Evolutionary conservation across 2,113 vertebrate species (phyloP).

Genomic region (Hippocampus comes): DNA sequence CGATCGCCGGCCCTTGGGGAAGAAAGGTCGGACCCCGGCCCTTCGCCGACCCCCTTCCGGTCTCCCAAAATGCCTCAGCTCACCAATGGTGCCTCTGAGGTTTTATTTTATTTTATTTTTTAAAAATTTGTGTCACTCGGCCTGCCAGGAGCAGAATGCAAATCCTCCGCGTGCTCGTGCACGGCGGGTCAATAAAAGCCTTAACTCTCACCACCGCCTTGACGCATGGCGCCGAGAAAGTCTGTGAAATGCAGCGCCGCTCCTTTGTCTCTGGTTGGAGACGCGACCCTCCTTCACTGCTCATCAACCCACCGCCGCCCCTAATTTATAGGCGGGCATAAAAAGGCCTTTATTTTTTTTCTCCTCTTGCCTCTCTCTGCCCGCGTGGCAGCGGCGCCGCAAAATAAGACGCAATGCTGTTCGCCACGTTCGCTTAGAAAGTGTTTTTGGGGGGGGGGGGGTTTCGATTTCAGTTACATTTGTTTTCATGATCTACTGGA

Average conservation of each 20-base stretch:
- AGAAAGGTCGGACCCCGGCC: slow-evolving; percentile 49
- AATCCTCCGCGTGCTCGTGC: slow-evolving; percentile 60
- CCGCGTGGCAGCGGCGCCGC: slow-evolving; percentile 55
- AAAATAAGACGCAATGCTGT: slow-evolving; percentile 71
- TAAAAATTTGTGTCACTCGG: slow-evolving; percentile 76
- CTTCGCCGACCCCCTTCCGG: slow-evolving; percentile 46
- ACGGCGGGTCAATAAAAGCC: slow-evolving; percentile 7
- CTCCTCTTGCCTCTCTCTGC: slow-evolving; percentile 42
- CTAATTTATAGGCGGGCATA: slow-evolving; percentile 74
- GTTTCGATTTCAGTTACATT: too few relatives aligned
- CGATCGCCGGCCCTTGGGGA: slow-evolving; percentile 48
- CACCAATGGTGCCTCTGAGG: slow-evolving; percentile 35
- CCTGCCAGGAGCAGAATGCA: slow-evolving; percentile 75
- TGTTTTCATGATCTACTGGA: too few relatives aligned
- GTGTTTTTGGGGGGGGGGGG: too few relatives aligned
- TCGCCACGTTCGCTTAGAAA: slow-evolving; percentile 51
- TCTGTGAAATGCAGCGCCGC: slow-evolving; percentile 12
- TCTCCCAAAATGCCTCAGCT: slow-evolving; percentile 41
- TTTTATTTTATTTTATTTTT: slow-evolving; percentile 58
- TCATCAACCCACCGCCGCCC: slow-evolving; percentile 65
- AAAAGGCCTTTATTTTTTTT: slow-evolving; percentile 53
- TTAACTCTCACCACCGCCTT: neutral
- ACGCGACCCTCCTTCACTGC: slow-evolving; percentile 71
- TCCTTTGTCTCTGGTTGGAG: slow-evolving; percentile 38
- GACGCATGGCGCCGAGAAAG: neutral